These are phyloP conservation scores for Neoitamus cyanurus DNA, from an alignment of 2,888 invertebrate species.

Conservation along the genomic window DNA sequence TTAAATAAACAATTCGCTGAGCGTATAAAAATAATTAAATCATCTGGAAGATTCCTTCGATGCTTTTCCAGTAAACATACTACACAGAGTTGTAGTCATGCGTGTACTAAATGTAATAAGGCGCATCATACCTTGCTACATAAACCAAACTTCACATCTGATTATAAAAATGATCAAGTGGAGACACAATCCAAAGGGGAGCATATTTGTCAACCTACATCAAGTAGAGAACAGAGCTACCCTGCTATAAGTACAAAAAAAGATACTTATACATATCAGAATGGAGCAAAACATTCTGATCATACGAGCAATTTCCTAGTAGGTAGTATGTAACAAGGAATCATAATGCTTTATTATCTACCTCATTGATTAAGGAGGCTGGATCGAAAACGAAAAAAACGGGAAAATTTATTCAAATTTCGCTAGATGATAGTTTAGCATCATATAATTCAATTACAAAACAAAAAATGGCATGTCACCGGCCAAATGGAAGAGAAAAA, in stretches of 20 bases:
- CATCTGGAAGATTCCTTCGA: neutral
- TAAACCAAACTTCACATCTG: neutral
- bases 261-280: neutral
- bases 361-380: neutral
- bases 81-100: neutral
- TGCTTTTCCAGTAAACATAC: neutral
- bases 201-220: neutral
- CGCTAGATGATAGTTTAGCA: too few relatives aligned
- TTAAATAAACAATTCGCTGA: neutral
- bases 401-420: too few relatives aligned
- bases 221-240: neutral
- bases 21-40: neutral
- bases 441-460: too few relatives aligned
- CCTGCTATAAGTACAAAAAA: neutral
- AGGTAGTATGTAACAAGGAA: too few relatives aligned
- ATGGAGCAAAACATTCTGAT: neutral
- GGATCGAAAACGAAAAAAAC: too few relatives aligned
- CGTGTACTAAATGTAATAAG: neutral
- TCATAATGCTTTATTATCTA: neutral
- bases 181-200: neutral
- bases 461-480: too few relatives aligned
- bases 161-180: neutral
- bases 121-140: neutral
- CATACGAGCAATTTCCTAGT: neutral
- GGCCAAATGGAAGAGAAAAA: too few relatives aligned